Percentiles rank a stretch among this genome's conserved stretches.
Conservation (phyloP, 1,140 invertebrate species). For the Temnothorax longispinosus region DNA sequence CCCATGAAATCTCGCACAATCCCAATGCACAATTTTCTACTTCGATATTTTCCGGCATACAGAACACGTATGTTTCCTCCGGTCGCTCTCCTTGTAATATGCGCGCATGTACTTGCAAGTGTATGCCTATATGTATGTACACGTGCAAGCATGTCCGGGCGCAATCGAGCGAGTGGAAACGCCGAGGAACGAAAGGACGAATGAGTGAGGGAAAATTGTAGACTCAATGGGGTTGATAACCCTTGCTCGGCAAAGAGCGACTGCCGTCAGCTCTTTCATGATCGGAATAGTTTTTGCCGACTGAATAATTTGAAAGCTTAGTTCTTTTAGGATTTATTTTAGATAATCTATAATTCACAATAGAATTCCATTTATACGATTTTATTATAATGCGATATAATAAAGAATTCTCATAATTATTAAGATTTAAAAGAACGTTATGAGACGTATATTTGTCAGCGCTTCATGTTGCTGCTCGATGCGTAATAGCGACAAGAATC, state of each 20-base stretch:
- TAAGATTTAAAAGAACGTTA: not conserved
- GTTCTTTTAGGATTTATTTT: not conserved
- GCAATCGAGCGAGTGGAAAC: slow-evolving; percentile 45
- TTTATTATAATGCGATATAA: not conserved
- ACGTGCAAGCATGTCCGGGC: slow-evolving; percentile 17
- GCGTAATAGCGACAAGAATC: not conserved
- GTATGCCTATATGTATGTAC: not conserved
- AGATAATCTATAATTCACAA: not conserved
- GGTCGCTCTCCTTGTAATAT: slow-evolving; percentile 23
- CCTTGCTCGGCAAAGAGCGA: slow-evolving; percentile 24
- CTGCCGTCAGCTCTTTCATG: slow-evolving; percentile 8
- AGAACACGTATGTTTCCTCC: slow-evolving; percentile 49
- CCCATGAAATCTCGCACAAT: slow-evolving; percentile 65
- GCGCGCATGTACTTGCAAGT: not conserved
- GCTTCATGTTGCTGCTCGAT: not conserved
- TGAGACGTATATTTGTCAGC: not conserved
- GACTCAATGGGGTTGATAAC: slow-evolving; percentile 49
- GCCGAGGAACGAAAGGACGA: slow-evolving; percentile 39
- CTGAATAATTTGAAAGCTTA: slow-evolving; percentile 17
- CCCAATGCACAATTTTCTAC: slow-evolving; percentile 67
- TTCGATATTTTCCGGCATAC: slow-evolving; percentile 66
- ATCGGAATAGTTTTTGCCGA: slow-evolving; percentile 30
- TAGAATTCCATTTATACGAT: not conserved
- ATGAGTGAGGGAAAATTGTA: slow-evolving; percentile 48
- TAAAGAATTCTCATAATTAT: not conserved